phyloP scores from a whole-genome alignment of 1,140 invertebrate species.

The Coptotermes formosanus region DNA sequence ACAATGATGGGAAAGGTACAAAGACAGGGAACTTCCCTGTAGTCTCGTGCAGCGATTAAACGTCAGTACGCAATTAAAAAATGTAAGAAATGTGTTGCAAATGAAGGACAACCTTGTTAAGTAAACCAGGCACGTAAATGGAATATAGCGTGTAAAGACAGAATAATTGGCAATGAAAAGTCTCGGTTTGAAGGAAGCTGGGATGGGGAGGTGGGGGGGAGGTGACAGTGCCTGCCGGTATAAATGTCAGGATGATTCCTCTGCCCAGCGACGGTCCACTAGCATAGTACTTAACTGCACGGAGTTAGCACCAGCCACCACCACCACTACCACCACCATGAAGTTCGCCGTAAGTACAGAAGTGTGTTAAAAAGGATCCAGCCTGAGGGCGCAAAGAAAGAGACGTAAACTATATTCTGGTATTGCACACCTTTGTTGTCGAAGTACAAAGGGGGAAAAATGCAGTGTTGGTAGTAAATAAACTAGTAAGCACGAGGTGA shows the following conservation, averaged over 20 bases:
- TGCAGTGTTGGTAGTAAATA: no score
- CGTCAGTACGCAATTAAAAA: background rate
- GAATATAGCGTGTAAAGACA: no score
- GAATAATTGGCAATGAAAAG: no score
- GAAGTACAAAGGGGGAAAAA: no score
- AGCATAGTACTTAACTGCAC: background rate
- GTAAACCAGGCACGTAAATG: background rate
- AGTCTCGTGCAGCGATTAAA: background rate
- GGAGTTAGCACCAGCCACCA: background rate
- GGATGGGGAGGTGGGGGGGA: background rate
- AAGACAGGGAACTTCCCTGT: background rate
- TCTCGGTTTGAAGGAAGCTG: no score
- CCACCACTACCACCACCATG: slow-evolving; percentile 6
- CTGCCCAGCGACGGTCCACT: background rate
- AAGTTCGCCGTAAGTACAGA: background rate
- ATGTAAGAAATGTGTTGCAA: background rate
- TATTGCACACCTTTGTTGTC: no score
- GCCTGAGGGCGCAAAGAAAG: no score
- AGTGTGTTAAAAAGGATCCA: background rate
- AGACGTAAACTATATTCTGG: no score
- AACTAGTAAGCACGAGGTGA: no score
- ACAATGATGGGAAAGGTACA: no score
- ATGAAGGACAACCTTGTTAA: background rate
- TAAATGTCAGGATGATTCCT: background rate
- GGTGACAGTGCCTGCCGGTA: background rate